phyloP scores from a whole-genome alignment of 1,140 invertebrate species.

The Dryas iulia region DNA sequence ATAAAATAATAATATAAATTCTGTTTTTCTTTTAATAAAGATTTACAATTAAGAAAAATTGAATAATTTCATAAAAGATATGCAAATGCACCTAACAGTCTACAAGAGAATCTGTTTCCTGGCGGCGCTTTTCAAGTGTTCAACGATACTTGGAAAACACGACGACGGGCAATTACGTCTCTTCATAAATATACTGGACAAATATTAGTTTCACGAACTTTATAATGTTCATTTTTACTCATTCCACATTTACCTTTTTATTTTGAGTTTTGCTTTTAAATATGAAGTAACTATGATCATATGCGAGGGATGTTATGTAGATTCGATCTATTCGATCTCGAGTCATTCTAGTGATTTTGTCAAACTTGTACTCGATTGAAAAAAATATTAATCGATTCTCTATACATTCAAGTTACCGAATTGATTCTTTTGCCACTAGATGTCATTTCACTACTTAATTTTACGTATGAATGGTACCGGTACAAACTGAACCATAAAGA shows the following conservation, averaged over 20 bases:
- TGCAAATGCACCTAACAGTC: background rate
- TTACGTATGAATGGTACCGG: no score
- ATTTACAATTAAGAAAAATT: background rate
- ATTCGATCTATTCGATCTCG: background rate
- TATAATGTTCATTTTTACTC: slow-evolving; percentile 4
- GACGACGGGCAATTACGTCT: slow-evolving; percentile 31
- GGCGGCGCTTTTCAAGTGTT: slow-evolving; percentile 19
- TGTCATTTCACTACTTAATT: no score
- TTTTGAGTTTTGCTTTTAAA: background rate
- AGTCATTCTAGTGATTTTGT: no score
- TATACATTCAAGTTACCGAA: no score
- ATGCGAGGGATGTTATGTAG: background rate
- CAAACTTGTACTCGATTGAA: no score
- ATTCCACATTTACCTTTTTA: background rate
- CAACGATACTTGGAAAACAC: slow-evolving; percentile 29
- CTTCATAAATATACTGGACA: slow-evolving; percentile 26
- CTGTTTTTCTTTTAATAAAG: background rate
- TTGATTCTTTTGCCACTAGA: no score
- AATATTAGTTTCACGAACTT: slow-evolving; percentile 29
- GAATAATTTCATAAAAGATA: background rate
- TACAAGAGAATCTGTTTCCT: slow-evolving; percentile 16
- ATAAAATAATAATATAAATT: no score
- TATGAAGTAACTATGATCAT: background rate
- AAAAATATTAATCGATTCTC: no score
- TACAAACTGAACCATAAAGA: no score